Evolutionary conservation across 2,113 vertebrate species (phyloP).

Genomic region (Hippocampus zosterae): DNA sequence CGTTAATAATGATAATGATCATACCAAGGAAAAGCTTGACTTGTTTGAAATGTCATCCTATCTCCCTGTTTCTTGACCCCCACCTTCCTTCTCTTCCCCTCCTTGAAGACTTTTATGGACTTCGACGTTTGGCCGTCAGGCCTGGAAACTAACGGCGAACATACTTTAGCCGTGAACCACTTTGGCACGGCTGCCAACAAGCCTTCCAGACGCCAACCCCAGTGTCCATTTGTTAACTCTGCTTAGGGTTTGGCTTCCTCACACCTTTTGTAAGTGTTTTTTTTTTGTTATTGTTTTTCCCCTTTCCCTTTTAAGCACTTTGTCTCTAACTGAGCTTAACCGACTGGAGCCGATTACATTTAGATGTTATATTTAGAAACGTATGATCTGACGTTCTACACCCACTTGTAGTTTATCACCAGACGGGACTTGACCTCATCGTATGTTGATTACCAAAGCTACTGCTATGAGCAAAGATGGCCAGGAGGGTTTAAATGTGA

Average conservation of each 20-base stretch:
- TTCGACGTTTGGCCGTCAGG: constrained; percentile 20
- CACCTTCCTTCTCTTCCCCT: constrained; percentile 6
- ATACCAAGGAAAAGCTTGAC: background rate
- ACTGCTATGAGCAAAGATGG: background rate
- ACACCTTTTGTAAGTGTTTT: background rate
- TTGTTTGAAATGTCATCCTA: background rate
- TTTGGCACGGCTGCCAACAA: constrained; percentile 8
- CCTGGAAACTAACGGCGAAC: constrained; percentile 13
- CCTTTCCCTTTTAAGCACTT: background rate
- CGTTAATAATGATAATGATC: background rate
- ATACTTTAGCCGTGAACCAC: constrained; percentile 5
- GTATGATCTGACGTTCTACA: background rate
- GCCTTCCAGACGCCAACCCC: background rate
- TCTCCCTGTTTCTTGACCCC: background rate
- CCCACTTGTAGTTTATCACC: constrained; percentile 1
- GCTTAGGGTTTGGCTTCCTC: background rate
- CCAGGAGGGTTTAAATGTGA: background rate
- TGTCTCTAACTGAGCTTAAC: background rate
- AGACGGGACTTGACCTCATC: background rate
- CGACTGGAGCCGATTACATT: background rate
- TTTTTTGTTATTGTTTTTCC: background rate
- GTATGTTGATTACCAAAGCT: background rate
- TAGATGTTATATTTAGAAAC: background rate
- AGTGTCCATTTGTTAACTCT: background rate
- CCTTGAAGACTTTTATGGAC: constrained; percentile 46